Base-by-base conservation (phyloP, 2,113 vertebrate genomes). In the Benthochromis sp. region DNA sequence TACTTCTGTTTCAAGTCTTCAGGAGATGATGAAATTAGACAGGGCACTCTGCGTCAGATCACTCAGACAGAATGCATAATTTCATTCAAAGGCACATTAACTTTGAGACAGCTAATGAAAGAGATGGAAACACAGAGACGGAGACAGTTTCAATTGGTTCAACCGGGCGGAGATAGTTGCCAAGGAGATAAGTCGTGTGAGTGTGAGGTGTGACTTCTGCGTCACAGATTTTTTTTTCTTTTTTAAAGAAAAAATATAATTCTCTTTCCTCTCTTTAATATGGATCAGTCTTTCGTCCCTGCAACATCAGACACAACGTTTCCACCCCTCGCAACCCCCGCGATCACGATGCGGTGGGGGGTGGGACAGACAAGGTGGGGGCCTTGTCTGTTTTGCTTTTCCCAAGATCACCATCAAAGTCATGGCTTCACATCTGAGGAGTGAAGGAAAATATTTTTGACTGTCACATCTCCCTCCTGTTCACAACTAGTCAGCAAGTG, bases 141-240 rank as follows among this genome's bases (percentile, higher is more conserved):
- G 71, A 81, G 87, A 84, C 84, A 3, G 53, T 83, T 94, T 88
- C 84, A 89, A 90, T 80, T 85, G 83, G 79, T 82, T 45, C 57
- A 86, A 78, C 55, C 59, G 43, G 89, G 80, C 8, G 47, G 92
- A 90, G 91, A 90, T 83, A 81, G 95, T 96, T 96, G 93, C 93
- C 93, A 94, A 57, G 94, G 95, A 94, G 95, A 95, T 92, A 84
- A 92, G 83, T 94, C 91, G 80, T 91, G 81, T 11, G 82, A 88
- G 82, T 84, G 34, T 57, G 90, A 96, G 94, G 88, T 93, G 93
- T 93, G 93, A 95, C 89, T 87, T 79, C 36, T 88, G 89, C 87
- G 45, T 91, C 92, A 94, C 85, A 2, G 80, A 79, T 69, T n/a
- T n/a, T 19, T 19, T 3, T 7, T 63, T 63, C 24, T n/a, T 80